A percentile compares a stretch with the other conserved stretches of the same genome.
phyloP scores from a whole-genome alignment of 2,797 vertebrate genomes.

The Meriones psammophilus region DNA sequence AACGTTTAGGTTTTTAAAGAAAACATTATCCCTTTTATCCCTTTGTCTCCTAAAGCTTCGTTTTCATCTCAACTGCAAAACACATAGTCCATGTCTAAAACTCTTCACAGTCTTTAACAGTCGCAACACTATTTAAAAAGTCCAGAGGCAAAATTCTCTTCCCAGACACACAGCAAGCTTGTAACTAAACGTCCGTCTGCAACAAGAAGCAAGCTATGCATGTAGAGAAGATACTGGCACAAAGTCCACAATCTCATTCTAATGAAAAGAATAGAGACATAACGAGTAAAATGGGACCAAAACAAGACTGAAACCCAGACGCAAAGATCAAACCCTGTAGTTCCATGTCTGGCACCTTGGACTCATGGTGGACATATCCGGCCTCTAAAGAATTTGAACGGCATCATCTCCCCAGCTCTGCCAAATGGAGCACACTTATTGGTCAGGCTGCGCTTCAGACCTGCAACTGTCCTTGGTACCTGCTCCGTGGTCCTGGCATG shows the following conservation, averaged over 20 bases:
- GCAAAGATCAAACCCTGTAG: no score
- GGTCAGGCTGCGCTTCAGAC: not conserved
- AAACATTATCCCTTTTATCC: not conserved
- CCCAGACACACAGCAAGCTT: not conserved
- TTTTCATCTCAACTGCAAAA: not conserved
- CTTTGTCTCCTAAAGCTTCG: not conserved
- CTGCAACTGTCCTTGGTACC: not conserved
- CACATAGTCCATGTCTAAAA: not conserved
- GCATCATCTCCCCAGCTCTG: not conserved
- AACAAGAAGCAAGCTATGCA: not conserved
- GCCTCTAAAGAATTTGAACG: not conserved
- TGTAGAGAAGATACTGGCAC: not conserved
- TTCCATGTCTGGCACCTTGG: not conserved
- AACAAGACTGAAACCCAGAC: not conserved
- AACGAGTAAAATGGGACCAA: not conserved
- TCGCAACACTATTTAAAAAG: not conserved
- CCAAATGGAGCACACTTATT: not conserved
- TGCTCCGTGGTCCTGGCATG: not conserved
- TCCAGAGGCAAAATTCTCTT: not conserved
- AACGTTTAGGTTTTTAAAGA: no score
- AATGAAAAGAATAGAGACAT: not conserved
- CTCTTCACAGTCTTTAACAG: not conserved
- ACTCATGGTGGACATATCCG: not conserved
- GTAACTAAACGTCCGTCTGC: not conserved
- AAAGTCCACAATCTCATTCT: not conserved